These are phyloP conservation scores for Bactericera cockerelli DNA, from an alignment of 1,140 invertebrate genomes.

Conservation along the genomic window DNA sequence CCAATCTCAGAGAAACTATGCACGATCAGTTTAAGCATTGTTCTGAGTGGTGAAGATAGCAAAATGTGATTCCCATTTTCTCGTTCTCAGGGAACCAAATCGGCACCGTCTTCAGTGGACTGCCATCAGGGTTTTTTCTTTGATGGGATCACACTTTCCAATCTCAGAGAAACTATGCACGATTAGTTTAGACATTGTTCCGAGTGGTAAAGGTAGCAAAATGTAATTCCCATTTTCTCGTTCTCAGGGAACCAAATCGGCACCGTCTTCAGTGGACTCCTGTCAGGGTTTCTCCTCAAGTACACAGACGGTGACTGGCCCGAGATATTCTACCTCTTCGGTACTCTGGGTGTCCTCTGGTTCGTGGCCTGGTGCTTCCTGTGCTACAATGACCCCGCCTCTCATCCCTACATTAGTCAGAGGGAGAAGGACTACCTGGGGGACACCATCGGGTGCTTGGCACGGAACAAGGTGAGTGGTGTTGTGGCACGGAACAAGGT, in stretches of 20 bases:
- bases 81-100: no score
- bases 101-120: no score
- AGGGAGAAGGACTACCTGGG: conserved; percentile 56
- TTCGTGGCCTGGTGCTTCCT: conserved; percentile 43
- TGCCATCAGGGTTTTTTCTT: no score
- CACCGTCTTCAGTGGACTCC: conserved; percentile 32
- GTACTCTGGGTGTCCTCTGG: conserved; percentile 30
- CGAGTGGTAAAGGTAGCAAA: no score
- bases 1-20: no score
- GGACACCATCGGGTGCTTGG: conserved; percentile 19
- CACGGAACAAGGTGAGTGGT: conserved; percentile 20
- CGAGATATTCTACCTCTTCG: conserved; percentile 37
- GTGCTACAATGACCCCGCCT: conserved; percentile 57
- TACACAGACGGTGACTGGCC: conserved; percentile 34
- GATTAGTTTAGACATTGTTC: no score
- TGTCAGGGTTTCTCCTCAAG: conserved; percentile 30
- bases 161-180: no score
- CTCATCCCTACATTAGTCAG: conserved; percentile 68
- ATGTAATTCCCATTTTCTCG: no score
- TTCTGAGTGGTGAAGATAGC: no score
- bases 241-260: conserved; percentile 29
- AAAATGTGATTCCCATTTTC: no score
- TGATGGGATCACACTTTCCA: no score
- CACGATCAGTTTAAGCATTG: no score
- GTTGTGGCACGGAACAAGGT: conserved; percentile 21